Evolutionary conservation across 2,113 vertebrate species (phyloP), one percentile per base, ranked within the genome.

Genomic region (Gorsachius goisagi): DNA sequence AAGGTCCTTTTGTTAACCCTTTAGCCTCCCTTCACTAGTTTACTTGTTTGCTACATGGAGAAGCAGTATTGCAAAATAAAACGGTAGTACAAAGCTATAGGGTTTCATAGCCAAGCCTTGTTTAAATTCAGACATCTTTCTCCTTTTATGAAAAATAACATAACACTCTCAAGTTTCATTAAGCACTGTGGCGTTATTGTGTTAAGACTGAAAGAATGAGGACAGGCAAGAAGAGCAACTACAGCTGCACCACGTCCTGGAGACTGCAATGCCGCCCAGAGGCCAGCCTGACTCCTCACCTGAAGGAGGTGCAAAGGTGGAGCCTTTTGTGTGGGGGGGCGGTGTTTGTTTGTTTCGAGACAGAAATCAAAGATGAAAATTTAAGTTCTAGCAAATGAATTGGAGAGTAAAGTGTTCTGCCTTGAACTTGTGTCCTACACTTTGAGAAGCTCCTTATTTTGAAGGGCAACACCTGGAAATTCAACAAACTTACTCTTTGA

Each of bases 81-180:
- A 45, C 0, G 0, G 24, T 12, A 55, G 20, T 8, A 63, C 18
- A 52, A 50, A 82, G 33, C 5, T 22, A 8, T 17, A 12, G 5
- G 23, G 10, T 9, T 67, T 63, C 85, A 77, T 47, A 62, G 69
- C 23, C 24, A 49, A 39, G 35, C 20, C 47, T 28, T n/a, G 27
- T 24, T 69, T 73, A 53, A 68, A 55, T 32, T 47, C 28, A 73
- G 7, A n/a, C 22, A 11, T 6, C 17, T 50, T 59, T 33, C 30
- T 82, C 26, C 32, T 26, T 74, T 35, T 20, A 23, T 26, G 30
- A 88, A 53, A 69, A 33, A n/a, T 2, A 52, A 18, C 27, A 9
- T 2, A 30, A 59, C 18, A 15, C 56, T 45, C 86, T 35, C 28
- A 4, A 12, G 22, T 35, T 71, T 56, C 23, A 2, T 11, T 60